These are phyloP conservation scores for Steromphala cineraria DNA, from an alignment of 2,888 invertebrate species.

Conservation along the genomic window DNA sequence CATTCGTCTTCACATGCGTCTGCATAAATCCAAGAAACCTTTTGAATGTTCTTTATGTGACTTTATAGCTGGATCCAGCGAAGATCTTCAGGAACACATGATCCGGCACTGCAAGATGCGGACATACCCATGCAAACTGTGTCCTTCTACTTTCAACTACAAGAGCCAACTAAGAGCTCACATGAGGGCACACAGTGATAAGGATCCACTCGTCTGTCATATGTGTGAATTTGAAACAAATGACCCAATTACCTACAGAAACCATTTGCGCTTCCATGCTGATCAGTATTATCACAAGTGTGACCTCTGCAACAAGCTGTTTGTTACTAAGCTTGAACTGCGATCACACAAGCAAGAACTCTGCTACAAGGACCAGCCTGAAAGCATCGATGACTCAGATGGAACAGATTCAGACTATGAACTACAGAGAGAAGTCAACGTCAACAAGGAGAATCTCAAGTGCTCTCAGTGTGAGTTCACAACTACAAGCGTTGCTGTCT, in stretches of 20 bases:
- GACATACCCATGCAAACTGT: constrained; percentile 71
- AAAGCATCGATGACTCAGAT: constrained; percentile 36
- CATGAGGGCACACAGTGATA: constrained; percentile 70
- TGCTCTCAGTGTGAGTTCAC: constrained; percentile 64
- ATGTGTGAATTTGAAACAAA: constrained; percentile 68
- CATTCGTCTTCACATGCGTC: constrained; percentile 69
- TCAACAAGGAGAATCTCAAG: constrained; percentile 38
- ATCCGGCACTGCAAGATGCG: constrained; percentile 72
- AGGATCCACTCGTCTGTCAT: constrained; percentile 63
- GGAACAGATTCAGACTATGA: background rate
- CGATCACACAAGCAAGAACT: constrained; percentile 46
- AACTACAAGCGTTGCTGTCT: constrained; percentile 45
- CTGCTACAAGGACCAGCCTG: constrained; percentile 28
- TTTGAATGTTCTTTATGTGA: constrained; percentile 73
- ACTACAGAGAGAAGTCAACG: background rate
- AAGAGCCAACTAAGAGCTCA: constrained; percentile 74
- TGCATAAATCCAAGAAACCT: constrained; percentile 70
- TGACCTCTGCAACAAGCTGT: constrained; percentile 49
- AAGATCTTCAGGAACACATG: constrained; percentile 71
- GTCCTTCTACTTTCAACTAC: constrained; percentile 69
- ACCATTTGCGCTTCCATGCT: constrained; percentile 47
- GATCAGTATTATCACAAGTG: constrained; percentile 54
- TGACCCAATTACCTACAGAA: constrained; percentile 50
- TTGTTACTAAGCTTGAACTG: constrained; percentile 44
- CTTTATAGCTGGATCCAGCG: constrained; percentile 65